Percentiles rank a stretch among this genome's conserved stretches.
Conservation (phyloP, 2,888 invertebrate genomes). For the Amorpha juglandis region DNA sequence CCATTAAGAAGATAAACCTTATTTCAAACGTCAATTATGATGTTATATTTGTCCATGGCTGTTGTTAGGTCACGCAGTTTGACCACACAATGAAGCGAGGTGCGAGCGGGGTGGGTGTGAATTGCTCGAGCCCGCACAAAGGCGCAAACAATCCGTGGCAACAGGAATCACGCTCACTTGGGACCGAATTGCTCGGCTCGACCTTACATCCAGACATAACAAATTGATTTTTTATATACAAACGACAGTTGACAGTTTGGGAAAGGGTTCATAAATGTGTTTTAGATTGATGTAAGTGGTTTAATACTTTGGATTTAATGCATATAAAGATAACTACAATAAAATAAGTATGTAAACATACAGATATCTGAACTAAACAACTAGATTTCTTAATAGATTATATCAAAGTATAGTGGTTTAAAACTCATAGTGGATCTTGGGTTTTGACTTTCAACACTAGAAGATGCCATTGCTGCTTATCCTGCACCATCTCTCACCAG, state of each 20-base stretch:
- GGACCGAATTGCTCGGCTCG: slow-evolving; percentile 61
- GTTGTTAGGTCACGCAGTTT: slow-evolving; percentile 18
- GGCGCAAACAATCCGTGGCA: slow-evolving; percentile 52
- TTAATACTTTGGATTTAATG: neutral
- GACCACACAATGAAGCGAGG: slow-evolving; percentile 58
- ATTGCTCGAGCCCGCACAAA: slow-evolving; percentile 60
- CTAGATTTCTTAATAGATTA: too few relatives aligned
- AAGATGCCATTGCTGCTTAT: too few relatives aligned
- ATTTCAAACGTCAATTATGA: too few relatives aligned
- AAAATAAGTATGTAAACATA: neutral
- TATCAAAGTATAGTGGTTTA: too few relatives aligned
- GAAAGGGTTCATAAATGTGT: slow-evolving; percentile 18
- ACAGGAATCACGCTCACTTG: slow-evolving; percentile 77
- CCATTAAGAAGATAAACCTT: too few relatives aligned
- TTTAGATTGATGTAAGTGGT: slow-evolving; percentile 1
- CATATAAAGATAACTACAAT: neutral
- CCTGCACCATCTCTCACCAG: too few relatives aligned
- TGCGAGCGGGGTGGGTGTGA: slow-evolving; percentile 54
- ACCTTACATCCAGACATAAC: slow-evolving; percentile 56
- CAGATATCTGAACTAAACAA: too few relatives aligned
- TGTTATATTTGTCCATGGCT: neutral
- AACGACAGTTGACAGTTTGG: slow-evolving; percentile 31
- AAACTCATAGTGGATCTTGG: too few relatives aligned
- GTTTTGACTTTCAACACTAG: too few relatives aligned
- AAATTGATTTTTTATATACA: slow-evolving; percentile 61